A percentile compares a stretch with the other conserved stretches of the same genome.
Conservation (phyloP, 2,113 vertebrate genomes). For the Madoqua kirkii region DNA sequence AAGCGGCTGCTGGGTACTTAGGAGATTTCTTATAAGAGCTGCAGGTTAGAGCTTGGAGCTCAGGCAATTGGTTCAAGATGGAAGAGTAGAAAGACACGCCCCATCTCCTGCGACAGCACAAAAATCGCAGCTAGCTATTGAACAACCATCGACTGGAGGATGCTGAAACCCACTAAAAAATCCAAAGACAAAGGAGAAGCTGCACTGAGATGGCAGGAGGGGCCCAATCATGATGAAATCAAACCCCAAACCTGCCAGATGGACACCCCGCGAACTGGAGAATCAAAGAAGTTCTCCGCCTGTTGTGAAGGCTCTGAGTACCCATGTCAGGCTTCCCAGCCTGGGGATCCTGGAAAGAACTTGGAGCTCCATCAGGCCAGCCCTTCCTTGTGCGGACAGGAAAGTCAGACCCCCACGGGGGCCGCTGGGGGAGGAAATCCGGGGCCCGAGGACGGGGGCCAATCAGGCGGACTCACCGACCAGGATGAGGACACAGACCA, state of each 20-base stretch:
- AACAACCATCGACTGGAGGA: not conserved
- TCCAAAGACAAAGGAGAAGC: not conserved
- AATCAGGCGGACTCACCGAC: slow-evolving; percentile 86
- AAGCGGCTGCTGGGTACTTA: not conserved
- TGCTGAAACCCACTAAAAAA: not conserved
- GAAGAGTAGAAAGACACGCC: not conserved
- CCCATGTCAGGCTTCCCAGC: not conserved
- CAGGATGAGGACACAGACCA: slow-evolving; percentile 96
- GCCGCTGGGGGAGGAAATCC: not conserved
- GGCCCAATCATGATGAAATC: not conserved
- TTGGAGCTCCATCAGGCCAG: not conserved
- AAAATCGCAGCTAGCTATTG: not conserved
- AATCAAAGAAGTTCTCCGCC: not conserved
- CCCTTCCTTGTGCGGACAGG: not conserved
- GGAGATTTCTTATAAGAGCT: not conserved
- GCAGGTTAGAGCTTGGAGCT: not conserved
- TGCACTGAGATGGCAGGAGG: not conserved
- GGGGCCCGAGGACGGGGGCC: not conserved
- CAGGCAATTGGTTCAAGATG: not conserved
- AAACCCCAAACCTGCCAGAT: not conserved
- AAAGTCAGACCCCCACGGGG: not conserved
- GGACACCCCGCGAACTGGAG: not conserved
- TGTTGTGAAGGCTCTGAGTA: not conserved
- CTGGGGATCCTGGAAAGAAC: not conserved
- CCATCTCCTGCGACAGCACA: not conserved